Conservation (phyloP, 2,888 invertebrate species). For the Mayetiola destructor region DNA sequence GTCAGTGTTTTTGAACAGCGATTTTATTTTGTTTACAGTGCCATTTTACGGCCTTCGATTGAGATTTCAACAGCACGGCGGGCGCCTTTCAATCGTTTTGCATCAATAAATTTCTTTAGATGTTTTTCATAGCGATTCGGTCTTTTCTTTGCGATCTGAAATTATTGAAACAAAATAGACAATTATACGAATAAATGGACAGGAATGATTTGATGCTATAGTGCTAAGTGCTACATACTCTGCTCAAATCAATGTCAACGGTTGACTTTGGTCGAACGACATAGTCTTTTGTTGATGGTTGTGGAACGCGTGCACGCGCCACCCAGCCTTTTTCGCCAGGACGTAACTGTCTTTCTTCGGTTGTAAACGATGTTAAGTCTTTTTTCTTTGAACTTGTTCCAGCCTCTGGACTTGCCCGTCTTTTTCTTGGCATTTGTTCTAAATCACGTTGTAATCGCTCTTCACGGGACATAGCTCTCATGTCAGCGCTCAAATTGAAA, state of each 20-base stretch:
- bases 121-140: conserved; percentile 85
- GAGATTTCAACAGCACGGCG: conserved; percentile 86
- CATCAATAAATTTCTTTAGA: conserved; percentile 78
- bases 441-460: conserved; percentile 87
- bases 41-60: conserved; percentile 93
- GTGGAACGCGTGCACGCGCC: conserved; percentile 83
- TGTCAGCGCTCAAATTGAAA: conserved; percentile 88
- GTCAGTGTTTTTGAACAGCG: background rate
- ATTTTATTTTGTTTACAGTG: conserved; percentile 44
- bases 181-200: background rate
- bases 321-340: conserved; percentile 96
- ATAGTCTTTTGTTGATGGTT: conserved; percentile 92
- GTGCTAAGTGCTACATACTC: conserved; percentile 38
- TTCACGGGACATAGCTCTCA: conserved; percentile 80
- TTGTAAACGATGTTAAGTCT: conserved; percentile 41
- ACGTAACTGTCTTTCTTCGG: conserved; percentile 53
- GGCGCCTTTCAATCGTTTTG: conserved; percentile 61
- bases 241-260: conserved; percentile 70
- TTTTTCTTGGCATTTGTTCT: conserved; percentile 56
- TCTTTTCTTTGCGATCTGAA: conserved; percentile 61
- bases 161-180: background rate
- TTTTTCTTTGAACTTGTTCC: conserved; percentile 38
- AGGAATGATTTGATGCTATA: background rate
- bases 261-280: conserved; percentile 86
- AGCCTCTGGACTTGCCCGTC: conserved; percentile 29